Percentiles rank a stretch among this genome's conserved stretches.
These are phyloP conservation scores for Sprattus sprattus DNA, from an alignment of 2,113 vertebrate genomes.

Conservation along the genomic window DNA sequence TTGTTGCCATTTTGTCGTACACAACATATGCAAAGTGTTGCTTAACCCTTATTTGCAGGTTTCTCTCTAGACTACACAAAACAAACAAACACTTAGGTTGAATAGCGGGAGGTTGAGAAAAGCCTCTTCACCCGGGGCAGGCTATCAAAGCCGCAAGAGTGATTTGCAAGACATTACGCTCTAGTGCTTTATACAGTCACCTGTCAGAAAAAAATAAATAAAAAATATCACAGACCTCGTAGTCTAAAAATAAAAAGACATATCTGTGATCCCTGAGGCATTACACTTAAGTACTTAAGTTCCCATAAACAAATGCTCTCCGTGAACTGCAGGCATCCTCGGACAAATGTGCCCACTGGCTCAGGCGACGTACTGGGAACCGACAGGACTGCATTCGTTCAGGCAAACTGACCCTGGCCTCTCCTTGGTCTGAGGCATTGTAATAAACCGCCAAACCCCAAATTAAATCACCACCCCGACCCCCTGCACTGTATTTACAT, in stretches of 20 bases:
- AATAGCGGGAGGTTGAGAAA: background rate
- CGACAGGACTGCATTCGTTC: background rate
- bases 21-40: background rate
- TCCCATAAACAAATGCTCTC: background rate
- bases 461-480: background rate
- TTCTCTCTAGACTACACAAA: background rate
- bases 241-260: background rate
- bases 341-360: background rate
- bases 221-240: background rate
- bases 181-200: background rate
- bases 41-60: background rate
- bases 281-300: background rate
- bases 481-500: background rate
- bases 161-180: background rate
- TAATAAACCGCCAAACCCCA: background rate
- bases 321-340: background rate
- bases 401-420: conserved; percentile 1
- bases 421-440: background rate
- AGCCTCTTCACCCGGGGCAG: background rate
- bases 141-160: background rate
- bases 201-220: background rate
- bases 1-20: too few species aligned
- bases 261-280: background rate
- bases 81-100: background rate
- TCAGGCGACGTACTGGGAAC: background rate